These are phyloP conservation scores for Grammomys dolichurus DNA, from an alignment of 2,113 vertebrate species.

Conservation along the genomic window DNA sequence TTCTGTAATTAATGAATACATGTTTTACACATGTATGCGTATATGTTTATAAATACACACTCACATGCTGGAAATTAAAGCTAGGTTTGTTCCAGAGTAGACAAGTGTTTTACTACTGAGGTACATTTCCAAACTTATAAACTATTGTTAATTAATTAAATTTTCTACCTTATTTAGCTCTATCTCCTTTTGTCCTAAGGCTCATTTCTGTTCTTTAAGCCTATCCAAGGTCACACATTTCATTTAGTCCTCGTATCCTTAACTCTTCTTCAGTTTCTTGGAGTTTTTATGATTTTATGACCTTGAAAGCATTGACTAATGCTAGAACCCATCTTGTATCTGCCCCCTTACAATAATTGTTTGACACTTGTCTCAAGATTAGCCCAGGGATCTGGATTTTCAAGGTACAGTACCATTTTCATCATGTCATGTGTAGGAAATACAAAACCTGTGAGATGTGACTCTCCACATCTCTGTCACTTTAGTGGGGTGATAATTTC, in stretches of 20 bases:
- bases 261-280: neutral
- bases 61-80: neutral
- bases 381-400: neutral
- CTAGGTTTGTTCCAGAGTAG: neutral
- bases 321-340: neutral
- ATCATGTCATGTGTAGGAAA: neutral
- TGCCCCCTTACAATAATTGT: neutral
- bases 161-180: neutral
- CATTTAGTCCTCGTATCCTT: neutral
- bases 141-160: slow-evolving; percentile 30
- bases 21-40: neutral
- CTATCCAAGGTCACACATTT: neutral
- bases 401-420: neutral
- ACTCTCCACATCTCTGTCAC: neutral
- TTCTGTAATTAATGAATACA: neutral
- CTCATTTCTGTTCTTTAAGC: neutral
- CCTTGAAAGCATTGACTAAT: neutral
- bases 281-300: neutral
- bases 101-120: neutral
- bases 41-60: neutral
- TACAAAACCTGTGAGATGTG: too few species aligned
- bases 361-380: neutral
- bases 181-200: neutral
- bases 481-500: neutral
- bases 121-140: too few species aligned